Evolutionary conservation across 2,797 vertebrate genomes (phyloP).

Genomic region (Sphaeramia orbicularis): DNA sequence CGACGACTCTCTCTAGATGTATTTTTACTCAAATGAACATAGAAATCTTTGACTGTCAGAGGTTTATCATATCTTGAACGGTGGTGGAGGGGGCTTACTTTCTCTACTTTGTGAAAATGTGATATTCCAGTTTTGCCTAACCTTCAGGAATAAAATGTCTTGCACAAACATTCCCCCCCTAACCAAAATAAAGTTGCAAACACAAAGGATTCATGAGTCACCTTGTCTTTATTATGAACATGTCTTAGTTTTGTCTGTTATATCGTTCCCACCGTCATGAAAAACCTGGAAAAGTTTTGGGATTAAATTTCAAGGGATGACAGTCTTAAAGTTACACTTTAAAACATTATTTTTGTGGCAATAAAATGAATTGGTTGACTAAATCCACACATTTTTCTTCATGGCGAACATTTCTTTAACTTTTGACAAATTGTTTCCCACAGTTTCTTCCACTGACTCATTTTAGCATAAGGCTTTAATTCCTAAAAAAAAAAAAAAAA

Average conservation of each 20-base stretch:
- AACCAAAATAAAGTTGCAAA: slow-evolving; percentile 89
- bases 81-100: slow-evolving; percentile 71
- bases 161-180: slow-evolving; percentile 88
- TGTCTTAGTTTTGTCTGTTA: no score
- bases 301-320: not conserved
- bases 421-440: no score
- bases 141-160: slow-evolving; percentile 85
- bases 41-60: slow-evolving; percentile 63
- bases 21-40: slow-evolving; percentile 38
- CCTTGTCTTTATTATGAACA: slow-evolving; percentile 18
- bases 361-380: no score
- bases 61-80: slow-evolving; percentile 60
- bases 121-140: slow-evolving; percentile 84
- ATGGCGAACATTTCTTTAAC: no score
- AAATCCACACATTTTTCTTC: no score
- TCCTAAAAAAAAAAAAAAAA: no score
- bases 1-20: slow-evolving; percentile 47
- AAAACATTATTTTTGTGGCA: no score
- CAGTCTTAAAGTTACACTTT: no score
- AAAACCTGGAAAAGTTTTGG: no score
- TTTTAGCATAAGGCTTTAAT: no score
- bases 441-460: no score
- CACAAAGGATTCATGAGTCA: slow-evolving; percentile 47
- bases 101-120: slow-evolving; percentile 82
- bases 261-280: no score